Evolutionary conservation across 2,113 vertebrate genomes (phyloP), one percentile per base, ranked within the genome.

Genomic region (Tychaedon coryphoeus): DNA sequence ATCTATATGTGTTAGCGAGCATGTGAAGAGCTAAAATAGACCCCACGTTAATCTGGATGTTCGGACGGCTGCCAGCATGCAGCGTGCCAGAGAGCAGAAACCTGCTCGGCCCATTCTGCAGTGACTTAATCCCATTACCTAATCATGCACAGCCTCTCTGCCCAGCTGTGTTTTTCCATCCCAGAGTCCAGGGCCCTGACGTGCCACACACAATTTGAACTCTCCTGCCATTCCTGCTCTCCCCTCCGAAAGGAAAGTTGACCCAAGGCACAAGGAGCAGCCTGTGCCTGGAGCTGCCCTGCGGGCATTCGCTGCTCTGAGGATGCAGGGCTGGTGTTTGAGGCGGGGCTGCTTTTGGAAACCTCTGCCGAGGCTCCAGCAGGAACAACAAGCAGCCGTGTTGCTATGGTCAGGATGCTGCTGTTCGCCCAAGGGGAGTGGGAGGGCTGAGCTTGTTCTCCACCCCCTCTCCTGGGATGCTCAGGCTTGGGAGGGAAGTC

Each of bases 61-160:
- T 92, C 5, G 42, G 91, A 76, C 2, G 12, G 64, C 89, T 96
- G 95, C 95, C 92, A 95, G 56, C n/a, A 1, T 48, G 67, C 90
- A 80, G 87, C 77, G 4, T 61, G 69, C 8, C 25, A 80, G 90
- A 86, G 90, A 82, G 43, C 79, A 71, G 89, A 48, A 75, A 95
- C 95, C 95, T 96, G 95, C 66, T 86, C 92, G 24, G 45, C 90
- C 84, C 80, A 93, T 69, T 73, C 90, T 76, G 86, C 88, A 47
- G 61, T 97, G 95, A 96, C 95, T 96, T 81, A 94, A 95, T 95
- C 94, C 93, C 93, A 93, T 97, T 95, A 96, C 91, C 93, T 97
- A 94, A 96, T 84, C 72, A 3, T 24, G 17, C 5, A 1, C 90
- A 74, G 75, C 3, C 5, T 67, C 88, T 64, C 92, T 97, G 92